A percentile compares a stretch with the other conserved stretches of the same genome.
Evolutionary conservation across 2,797 vertebrate genomes (phyloP).

Genomic region (Dromococcyx pavoninus): DNA sequence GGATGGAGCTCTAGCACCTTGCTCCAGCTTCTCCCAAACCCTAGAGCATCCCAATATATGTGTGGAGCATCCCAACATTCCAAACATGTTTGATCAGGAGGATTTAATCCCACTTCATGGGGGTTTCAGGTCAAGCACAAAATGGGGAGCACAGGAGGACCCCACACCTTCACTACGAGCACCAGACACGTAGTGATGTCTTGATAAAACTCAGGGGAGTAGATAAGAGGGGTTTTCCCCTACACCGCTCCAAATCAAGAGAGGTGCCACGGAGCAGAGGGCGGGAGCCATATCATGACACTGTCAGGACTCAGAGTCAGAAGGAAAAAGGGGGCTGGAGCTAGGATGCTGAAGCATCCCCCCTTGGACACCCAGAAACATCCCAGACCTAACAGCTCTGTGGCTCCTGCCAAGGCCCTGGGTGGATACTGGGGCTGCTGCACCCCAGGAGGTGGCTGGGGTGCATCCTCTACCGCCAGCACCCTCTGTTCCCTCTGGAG

Average conservation of each 20-base stretch:
- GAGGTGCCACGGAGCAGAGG: not conserved
- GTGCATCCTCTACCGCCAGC: rapidly evolving
- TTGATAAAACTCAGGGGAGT: not conserved
- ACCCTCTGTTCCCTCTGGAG: not conserved
- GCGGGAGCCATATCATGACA: not conserved
- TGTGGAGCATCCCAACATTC: not conserved
- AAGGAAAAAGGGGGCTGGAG: not conserved
- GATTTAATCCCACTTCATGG: not conserved
- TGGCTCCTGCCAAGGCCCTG: not conserved
- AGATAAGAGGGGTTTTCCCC: not conserved
- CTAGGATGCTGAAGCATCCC: not conserved
- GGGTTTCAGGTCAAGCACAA: not conserved
- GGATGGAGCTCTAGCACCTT: not conserved
- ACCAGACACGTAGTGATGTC: rapidly evolving
- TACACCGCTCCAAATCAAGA: not conserved
- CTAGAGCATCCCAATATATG: not conserved
- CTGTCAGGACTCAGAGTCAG: rapidly evolving
- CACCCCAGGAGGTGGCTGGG: not conserved
- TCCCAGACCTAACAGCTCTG: not conserved
- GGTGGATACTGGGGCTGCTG: not conserved
- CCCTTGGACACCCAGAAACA: not conserved
- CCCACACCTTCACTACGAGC: not conserved
- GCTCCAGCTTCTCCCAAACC: not conserved
- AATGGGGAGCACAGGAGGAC: not conserved
- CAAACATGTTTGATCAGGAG: not conserved